A percentile compares a stretch with the other conserved stretches of the same genome.
Conservation (phyloP, 2,113 vertebrate species). For the Pithys albifrons region DNA sequence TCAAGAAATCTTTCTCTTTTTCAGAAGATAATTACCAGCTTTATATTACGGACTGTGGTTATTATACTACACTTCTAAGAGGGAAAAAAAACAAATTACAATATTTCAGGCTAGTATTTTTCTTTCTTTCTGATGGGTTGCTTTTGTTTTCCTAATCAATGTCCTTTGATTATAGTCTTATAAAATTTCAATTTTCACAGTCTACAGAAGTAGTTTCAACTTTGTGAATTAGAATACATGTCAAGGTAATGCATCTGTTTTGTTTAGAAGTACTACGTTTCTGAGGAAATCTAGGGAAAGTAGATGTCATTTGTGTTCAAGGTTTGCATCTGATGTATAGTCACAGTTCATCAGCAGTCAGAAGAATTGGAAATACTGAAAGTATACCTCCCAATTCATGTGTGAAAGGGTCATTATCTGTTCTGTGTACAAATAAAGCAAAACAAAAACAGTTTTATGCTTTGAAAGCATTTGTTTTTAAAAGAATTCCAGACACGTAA, state of each 20-base stretch:
- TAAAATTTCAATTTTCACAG: background rate
- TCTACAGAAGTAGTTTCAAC: conserved; percentile 34
- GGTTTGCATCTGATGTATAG: conserved; percentile 23
- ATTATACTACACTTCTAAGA: conserved; percentile 2
- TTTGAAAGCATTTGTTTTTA: conserved; percentile 29
- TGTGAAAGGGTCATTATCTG: background rate
- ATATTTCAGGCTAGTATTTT: conserved; percentile 41
- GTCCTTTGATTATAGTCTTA: conserved; percentile 29
- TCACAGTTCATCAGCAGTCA: conserved; percentile 7
- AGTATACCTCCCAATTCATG: background rate
- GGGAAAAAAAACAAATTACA: background rate
- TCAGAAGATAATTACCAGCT: conserved; percentile 14
- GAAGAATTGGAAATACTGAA: conserved; percentile 17
- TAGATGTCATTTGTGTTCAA: conserved; percentile 31
- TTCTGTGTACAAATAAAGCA: background rate
- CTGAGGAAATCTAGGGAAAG: background rate
- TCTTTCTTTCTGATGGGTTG: conserved; percentile 57
- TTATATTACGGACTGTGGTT: background rate
- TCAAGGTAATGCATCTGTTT: conserved; percentile 9
- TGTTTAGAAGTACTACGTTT: conserved; percentile 28
- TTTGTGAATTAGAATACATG: conserved; percentile 34
- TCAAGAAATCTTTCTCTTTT: conserved; percentile 1
- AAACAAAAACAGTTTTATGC: background rate
- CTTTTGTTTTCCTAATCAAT: conserved; percentile 67
- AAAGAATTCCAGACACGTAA: background rate